phyloP scores from a whole-genome alignment of 2,113 vertebrate genomes.

The Scomber scombrus region DNA sequence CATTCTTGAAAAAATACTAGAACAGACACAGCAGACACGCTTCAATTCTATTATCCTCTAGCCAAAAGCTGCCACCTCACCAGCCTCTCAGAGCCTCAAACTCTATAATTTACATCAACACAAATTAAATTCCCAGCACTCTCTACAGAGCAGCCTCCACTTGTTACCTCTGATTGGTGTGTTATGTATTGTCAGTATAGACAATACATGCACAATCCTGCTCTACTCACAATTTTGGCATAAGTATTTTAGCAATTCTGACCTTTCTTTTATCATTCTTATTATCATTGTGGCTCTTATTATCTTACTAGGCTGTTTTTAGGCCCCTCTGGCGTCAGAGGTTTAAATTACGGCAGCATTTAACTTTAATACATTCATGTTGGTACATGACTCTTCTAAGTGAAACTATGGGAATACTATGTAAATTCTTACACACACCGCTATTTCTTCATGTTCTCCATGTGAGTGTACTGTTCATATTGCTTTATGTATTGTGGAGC shows the following conservation, averaged over 20 bases:
- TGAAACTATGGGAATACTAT: conserved; percentile 4
- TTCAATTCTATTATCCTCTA: background rate
- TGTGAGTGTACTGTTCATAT: background rate
- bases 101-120: conserved; percentile 37
- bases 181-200: too few species aligned
- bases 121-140: conserved; percentile 30
- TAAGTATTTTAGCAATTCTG: background rate
- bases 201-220: too few species aligned
- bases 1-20: background rate
- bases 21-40: conserved; percentile 4
- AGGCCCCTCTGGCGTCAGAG: background rate
- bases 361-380: conserved; percentile 11
- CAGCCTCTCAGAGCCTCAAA: background rate
- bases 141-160: conserved; percentile 31
- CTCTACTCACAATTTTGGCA: background rate
- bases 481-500: background rate
- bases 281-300: background rate
- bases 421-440: background rate
- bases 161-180: too few species aligned
- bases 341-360: background rate
- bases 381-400: conserved; percentile 3
- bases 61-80: conserved; percentile 13
- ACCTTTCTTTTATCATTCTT: background rate
- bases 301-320: background rate
- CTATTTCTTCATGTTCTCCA: background rate